Conservation (phyloP, 1,140 invertebrate genomes). For the Octopus bimaculoides region DNA sequence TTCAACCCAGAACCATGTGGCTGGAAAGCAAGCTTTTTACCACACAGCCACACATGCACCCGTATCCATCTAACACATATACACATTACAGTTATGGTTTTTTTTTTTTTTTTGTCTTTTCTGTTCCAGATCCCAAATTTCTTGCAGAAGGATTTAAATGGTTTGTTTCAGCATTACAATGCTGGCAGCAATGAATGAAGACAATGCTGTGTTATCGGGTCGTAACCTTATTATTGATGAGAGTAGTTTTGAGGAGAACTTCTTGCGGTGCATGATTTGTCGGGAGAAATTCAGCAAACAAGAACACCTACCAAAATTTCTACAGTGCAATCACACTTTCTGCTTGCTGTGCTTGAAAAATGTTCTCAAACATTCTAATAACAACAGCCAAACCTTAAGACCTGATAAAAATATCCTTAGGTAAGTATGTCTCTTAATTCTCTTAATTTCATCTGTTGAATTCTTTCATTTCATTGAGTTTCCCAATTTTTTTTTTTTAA, state of each 20-base stretch:
- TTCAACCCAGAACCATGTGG: too few species aligned
- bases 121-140: too few species aligned
- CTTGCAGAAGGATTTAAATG: too few species aligned
- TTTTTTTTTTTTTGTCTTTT: too few species aligned
- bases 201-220: not conserved
- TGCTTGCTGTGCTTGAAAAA: conserved; percentile 43
- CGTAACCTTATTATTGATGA: conserved; percentile 47
- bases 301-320: conserved; percentile 41
- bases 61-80: too few species aligned
- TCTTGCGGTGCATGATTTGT: conserved; percentile 47
- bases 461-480: too few species aligned
- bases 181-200: not conserved
- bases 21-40: too few species aligned
- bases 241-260: conserved; percentile 48
- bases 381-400: conserved; percentile 26
- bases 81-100: too few species aligned
- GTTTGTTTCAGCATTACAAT: too few species aligned
- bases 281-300: conserved; percentile 41
- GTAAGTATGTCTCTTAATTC: not conserved
- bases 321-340: conserved; percentile 51
- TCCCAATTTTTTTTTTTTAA: too few species aligned
- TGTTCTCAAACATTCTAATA: conserved; percentile 45
- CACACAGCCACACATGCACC: too few species aligned
- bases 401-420: conserved; percentile 1
- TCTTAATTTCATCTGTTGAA: too few species aligned